These are phyloP conservation scores for Melospiza georgiana DNA, from an alignment of 2,113 vertebrate species.

Conservation along the genomic window DNA sequence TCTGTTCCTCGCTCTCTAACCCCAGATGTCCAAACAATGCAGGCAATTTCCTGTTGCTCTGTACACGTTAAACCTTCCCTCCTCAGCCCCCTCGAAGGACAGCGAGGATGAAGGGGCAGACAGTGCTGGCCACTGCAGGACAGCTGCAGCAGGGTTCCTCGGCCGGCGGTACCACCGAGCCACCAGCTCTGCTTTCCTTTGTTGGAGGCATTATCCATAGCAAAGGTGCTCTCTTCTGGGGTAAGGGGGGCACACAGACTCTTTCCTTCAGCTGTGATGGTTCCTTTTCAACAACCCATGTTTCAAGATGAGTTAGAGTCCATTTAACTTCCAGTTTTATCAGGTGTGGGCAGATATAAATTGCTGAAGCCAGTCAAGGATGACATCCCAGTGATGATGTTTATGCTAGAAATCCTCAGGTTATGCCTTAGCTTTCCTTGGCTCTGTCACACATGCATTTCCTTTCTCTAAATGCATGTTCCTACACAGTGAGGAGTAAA, in stretches of 20 bases:
- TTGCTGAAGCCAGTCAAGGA: not conserved
- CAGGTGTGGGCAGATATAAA: not conserved
- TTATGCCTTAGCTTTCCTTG: not conserved
- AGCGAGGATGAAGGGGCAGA: not conserved
- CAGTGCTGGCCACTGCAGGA: not conserved
- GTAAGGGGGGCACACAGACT: not conserved
- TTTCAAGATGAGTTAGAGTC: not conserved
- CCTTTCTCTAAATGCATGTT: not conserved
- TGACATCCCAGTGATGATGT: not conserved
- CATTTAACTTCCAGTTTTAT: not conserved
- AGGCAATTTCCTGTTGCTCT: not conserved
- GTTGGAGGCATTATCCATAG: not conserved
- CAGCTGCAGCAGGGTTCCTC: not conserved
- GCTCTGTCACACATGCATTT: not conserved
- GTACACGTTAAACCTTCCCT: not conserved
- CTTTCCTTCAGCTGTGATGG: not conserved
- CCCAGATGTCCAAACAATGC: not conserved
- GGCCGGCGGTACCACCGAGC: not conserved
- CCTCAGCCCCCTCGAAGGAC: not conserved
- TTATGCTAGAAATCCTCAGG: not conserved
- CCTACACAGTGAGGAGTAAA: not conserved
- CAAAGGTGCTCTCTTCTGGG: not conserved
- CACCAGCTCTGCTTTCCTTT: not conserved
- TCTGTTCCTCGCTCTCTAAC: not conserved
- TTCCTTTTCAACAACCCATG: not conserved